Evolutionary conservation across 1,140 invertebrate genomes (phyloP).

Genomic region (Zaprionus africanus): DNA sequence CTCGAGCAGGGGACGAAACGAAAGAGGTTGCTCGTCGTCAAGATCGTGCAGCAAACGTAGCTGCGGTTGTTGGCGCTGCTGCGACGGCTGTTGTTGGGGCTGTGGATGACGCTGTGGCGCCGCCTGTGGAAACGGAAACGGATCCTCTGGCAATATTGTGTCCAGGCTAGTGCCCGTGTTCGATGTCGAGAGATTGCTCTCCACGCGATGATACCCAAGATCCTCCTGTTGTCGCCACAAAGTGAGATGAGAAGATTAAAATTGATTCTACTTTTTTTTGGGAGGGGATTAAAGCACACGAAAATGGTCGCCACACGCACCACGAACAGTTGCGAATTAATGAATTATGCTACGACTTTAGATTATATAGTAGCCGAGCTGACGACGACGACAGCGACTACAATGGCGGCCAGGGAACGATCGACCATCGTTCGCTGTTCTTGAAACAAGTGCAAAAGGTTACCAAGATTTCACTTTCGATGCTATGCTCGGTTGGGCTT

Average conservation of each 20-base stretch:
- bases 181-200: constrained; percentile 77
- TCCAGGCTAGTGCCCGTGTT: constrained; percentile 84
- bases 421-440: constrained; percentile 38
- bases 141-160: constrained; percentile 83
- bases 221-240: constrained; percentile 56
- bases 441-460: constrained; percentile 45
- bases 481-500: neutral
- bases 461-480: constrained; percentile 10
- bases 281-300: neutral
- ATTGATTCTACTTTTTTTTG: neutral
- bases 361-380: constrained; percentile 45
- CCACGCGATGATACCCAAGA: constrained; percentile 79
- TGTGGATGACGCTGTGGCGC: constrained; percentile 66
- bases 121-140: constrained; percentile 74
- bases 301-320: constrained; percentile 9
- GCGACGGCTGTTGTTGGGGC: constrained; percentile 41
- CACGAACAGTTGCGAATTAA: constrained; percentile 53
- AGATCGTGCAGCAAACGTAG: constrained; percentile 47
- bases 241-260: neutral
- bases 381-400: neutral
- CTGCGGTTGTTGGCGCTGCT: constrained; percentile 30
- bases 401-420: constrained; percentile 21
- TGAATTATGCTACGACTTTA: constrained; percentile 29
- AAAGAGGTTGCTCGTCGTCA: constrained; percentile 68
- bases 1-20: constrained; percentile 74